Evolutionary conservation across 1,140 invertebrate species (phyloP).

Genomic region (Belonocnema kinseyi): DNA sequence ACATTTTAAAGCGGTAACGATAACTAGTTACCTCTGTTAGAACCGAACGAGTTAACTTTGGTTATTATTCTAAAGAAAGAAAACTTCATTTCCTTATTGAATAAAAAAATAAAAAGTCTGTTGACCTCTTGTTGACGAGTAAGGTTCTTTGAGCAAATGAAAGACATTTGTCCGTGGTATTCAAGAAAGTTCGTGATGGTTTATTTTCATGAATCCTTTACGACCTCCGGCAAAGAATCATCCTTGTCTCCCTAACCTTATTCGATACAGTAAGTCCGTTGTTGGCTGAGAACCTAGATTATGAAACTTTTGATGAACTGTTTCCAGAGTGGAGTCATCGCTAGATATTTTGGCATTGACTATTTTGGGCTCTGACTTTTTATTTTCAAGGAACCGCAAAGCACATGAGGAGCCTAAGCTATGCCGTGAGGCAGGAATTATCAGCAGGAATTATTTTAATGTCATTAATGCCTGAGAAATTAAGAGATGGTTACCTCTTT

Average conservation of each 20-base stretch:
- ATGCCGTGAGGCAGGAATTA: conserved; percentile 4
- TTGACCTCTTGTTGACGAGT: too few relatives aligned
- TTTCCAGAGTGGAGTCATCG: neutral
- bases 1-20: too few relatives aligned
- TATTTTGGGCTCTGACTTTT: neutral
- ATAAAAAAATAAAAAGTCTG: too few relatives aligned
- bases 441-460: neutral
- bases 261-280: neutral
- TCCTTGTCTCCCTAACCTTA: neutral
- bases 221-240: neutral
- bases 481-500: neutral
- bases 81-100: too few relatives aligned
- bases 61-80: too few relatives aligned
- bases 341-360: neutral
- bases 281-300: neutral
- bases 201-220: neutral
- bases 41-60: too few relatives aligned
- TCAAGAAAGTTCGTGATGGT: neutral
- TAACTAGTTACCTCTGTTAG: too few relatives aligned
- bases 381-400: neutral
- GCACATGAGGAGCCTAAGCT: neutral
- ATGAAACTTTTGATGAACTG: neutral
- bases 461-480: neutral
- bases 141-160: neutral
- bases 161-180: neutral